Conservation (phyloP, 2,888 invertebrate species). For the Hemicrepidius hirtus region DNA sequence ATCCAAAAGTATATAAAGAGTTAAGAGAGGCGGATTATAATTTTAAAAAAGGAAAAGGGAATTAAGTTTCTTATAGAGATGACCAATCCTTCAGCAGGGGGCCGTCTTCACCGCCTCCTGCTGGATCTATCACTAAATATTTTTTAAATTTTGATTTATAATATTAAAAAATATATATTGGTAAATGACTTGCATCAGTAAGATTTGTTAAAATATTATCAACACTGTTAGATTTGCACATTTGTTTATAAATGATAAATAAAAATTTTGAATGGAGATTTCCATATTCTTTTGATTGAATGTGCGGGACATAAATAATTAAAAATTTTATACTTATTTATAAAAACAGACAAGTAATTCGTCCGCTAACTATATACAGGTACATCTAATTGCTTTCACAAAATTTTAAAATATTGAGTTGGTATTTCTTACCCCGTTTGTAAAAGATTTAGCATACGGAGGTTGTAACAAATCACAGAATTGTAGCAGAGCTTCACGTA, state of each 20-base stretch:
- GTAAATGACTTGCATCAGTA: no score
- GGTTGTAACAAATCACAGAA: constrained; percentile 88
- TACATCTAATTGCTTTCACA: constrained; percentile 19
- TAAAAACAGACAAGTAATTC: constrained; percentile 3
- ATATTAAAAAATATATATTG: not conserved
- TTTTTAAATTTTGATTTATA: not conserved
- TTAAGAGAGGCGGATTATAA: no score
- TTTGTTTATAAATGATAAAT: not conserved
- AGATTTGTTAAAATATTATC: not conserved
- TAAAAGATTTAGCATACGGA: constrained; percentile 68
- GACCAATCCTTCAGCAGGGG: no score
- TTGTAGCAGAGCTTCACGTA: constrained; percentile 90
- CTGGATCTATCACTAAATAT: not conserved
- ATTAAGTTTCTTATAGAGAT: no score
- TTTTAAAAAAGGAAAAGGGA: no score
- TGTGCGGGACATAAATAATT: constrained; percentile 19
- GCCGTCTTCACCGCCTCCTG: no score
- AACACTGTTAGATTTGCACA: not conserved
- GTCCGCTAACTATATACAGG: constrained; percentile 22
- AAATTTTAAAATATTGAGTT: constrained; percentile 42
- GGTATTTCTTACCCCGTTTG: constrained; percentile 55
- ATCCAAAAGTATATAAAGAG: no score
- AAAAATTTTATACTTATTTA: constrained; percentile 18
- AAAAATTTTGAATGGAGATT: not conserved
- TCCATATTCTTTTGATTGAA: not conserved